Evolutionary conservation across 2,888 invertebrate species (phyloP).

Genomic region (Torymus tubicola): DNA sequence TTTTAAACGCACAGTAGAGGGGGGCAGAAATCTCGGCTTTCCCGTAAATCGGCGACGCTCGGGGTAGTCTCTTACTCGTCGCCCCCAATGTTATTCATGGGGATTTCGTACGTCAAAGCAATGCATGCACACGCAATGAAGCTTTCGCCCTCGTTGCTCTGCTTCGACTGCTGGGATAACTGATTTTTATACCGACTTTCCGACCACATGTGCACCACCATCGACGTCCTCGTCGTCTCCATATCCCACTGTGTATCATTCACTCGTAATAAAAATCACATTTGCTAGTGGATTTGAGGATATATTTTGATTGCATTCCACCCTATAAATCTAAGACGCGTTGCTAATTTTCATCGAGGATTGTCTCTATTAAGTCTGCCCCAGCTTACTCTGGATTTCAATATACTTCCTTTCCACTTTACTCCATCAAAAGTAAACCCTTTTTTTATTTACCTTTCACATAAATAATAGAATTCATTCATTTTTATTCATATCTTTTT

Average conservation of each 20-base stretch:
- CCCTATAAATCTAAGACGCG: constrained; percentile 14
- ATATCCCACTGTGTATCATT: constrained; percentile 42
- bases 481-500: too few species aligned
- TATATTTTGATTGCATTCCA: constrained; percentile 38
- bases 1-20: background rate
- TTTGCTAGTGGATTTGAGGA: constrained; percentile 42
- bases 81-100: constrained; percentile 52
- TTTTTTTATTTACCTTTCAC: too few species aligned
- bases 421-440: too few species aligned
- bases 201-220: constrained; percentile 11
- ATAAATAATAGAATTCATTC: too few species aligned
- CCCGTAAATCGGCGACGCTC: constrained; percentile 44
- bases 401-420: too few species aligned
- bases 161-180: background rate
- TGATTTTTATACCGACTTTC: constrained; percentile 38
- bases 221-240: background rate
- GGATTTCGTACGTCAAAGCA: constrained; percentile 53
- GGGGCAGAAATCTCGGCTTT: constrained; percentile 48
- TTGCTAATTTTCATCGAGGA: constrained; percentile 26
- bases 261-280: constrained; percentile 52
- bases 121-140: background rate
- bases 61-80: too few species aligned
- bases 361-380: background rate
- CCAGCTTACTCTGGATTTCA: too few species aligned
- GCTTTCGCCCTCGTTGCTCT: constrained; percentile 10